These are phyloP conservation scores for Drosophila ambigua DNA, from an alignment of 1,140 invertebrate species.

Conservation along the genomic window DNA sequence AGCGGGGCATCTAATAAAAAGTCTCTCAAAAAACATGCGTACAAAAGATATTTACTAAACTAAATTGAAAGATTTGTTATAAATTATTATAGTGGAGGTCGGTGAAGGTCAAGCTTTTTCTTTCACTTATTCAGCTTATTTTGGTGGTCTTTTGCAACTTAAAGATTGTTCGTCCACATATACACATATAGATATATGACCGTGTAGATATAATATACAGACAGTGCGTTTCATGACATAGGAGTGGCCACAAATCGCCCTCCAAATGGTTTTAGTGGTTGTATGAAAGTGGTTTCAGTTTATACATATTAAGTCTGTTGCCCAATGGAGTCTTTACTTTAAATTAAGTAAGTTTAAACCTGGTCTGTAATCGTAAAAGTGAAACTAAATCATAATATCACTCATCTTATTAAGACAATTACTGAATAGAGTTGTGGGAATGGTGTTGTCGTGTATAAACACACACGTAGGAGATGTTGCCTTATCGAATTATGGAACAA, in stretches of 20 bases:
- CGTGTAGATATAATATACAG: conserved; percentile 1
- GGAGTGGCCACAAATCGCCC: neutral
- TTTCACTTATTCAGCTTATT: conserved; percentile 13
- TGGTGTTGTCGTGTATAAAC: conserved; percentile 3
- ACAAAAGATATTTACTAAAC: conserved; percentile 24
- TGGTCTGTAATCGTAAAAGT: too few relatives aligned
- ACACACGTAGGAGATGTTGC: neutral
- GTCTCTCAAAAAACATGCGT: conserved; percentile 21
- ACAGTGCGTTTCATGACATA: conserved; percentile 15
- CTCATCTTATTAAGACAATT: conserved; percentile 8
- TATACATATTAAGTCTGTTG: too few relatives aligned
- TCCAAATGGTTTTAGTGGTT: too few relatives aligned
- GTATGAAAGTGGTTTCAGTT: too few relatives aligned
- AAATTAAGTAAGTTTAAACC: too few relatives aligned
- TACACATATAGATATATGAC: conserved; percentile 2
- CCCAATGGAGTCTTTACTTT: too few relatives aligned
- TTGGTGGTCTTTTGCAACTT: conserved; percentile 27
- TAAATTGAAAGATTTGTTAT: conserved; percentile 23
- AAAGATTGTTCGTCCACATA: neutral
- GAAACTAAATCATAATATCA: too few relatives aligned
- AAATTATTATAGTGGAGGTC: conserved; percentile 9
- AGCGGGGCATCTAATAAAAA: neutral
- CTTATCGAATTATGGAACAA: too few relatives aligned
- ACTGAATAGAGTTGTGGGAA: neutral
- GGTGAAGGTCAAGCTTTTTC: conserved; percentile 3